Evolutionary conservation across 2,113 vertebrate genomes (phyloP), one percentile per base, ranked within the genome.

Genomic region (Typhlomys cinereus): DNA sequence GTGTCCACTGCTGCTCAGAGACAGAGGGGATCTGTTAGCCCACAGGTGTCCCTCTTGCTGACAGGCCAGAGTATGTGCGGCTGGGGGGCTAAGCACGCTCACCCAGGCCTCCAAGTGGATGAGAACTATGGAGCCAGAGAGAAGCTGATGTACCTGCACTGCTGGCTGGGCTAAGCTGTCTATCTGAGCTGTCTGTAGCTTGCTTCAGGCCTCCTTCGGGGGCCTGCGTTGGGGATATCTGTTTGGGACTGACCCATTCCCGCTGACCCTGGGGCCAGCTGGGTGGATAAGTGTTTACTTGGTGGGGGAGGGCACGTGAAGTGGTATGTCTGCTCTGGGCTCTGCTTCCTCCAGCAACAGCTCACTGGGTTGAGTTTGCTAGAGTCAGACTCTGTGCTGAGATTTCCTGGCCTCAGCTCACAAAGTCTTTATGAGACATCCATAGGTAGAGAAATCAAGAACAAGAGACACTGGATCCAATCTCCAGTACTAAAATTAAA

Each of bases 1-100:
- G 99, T 99, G 98, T 99, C 99, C 96, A 99, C 99, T 13, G 99
- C 99, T 99, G 90, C 85, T 27, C 8, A 44, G 80, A 54, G 31
- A 79, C 0, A 15, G 39, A 61, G 76, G 0, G 1, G 59, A 61
- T 48, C 15, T 10, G 34, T 62, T 7, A 23, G 27, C 17, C 79
- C 23, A 36, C 41, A n/a, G 17, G 4, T 23, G 25, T 57, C 23
- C 61, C 39, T 3, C 52, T 39, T 41, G 27, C 4, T 48, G 7
- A 7, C 7, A 23, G 46, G 67, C 46, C 61, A 39, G 5, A 69
- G 52, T 9, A 9, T n/a, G 41, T 21, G 44, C 23, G 3, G 61
- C 21, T 5, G 27, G 48, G n/a, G 15, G 39, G 17, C 41, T 27
- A 23, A 31, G 41, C 15, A 59, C 50, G 7, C 54, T 18, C 18